Evolutionary conservation across 2,797 vertebrate species (phyloP).

Genomic region (Eulemur coronatus): DNA sequence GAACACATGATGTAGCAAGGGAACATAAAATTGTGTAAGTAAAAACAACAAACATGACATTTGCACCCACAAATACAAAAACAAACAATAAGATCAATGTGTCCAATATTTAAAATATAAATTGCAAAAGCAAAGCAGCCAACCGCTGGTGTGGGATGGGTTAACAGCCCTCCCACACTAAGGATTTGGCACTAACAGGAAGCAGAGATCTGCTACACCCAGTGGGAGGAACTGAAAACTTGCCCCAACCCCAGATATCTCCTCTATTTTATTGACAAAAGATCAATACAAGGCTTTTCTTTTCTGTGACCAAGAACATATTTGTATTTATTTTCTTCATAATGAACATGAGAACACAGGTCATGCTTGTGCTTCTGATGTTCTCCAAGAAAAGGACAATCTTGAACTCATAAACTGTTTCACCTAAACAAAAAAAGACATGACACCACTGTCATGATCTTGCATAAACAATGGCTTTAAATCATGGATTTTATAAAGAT

Average conservation of each 20-base stretch:
- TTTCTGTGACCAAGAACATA: not conserved
- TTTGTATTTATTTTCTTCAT: constrained; percentile 11
- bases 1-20: not conserved
- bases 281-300: not conserved
- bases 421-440: not conserved
- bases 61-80: not conserved
- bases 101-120: not conserved
- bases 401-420: not conserved
- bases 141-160: not conserved
- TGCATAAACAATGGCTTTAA: not conserved
- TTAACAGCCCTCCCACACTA: not conserved
- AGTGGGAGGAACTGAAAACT: too few species aligned
- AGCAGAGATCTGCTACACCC: not conserved
- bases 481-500: not conserved
- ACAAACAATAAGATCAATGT: not conserved
- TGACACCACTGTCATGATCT: not conserved
- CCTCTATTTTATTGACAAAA: not conserved
- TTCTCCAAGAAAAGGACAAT: not conserved
- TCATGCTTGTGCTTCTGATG: not conserved
- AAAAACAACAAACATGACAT: not conserved
- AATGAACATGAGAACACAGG: not conserved
- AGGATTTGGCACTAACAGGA: not conserved
- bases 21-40: not conserved
- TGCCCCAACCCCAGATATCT: not conserved
- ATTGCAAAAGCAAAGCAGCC: not conserved